Base-by-base conservation (phyloP, 1,140 invertebrate genomes). In the Sycophila sp. region DNA sequence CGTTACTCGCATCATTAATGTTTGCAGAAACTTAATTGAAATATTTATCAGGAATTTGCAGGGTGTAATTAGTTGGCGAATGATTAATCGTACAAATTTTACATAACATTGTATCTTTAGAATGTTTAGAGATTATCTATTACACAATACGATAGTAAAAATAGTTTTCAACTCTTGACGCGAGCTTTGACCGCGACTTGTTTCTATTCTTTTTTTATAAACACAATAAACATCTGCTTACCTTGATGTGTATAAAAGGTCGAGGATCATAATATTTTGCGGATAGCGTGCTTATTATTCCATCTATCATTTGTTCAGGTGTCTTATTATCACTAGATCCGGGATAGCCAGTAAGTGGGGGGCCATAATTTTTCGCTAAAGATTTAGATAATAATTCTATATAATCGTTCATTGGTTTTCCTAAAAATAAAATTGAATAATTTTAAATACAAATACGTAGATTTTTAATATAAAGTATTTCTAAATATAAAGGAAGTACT, bases 241-340 rank as follows among this genome's bases (percentile, higher is more conserved):
- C 84, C 80, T 83, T 85, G 64, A 86, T 80, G 38, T 85, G 85
- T 72, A 85, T 82, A 69, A 85, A 86, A n/a, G 83, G 80, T 63
- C 77, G 80, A 2, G 83, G 78, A 72, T 82, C 78, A 56, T 76
- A 79, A 64, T 79, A 78, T 42, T 80, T 80, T 5, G 79, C 78
- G 4, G 82, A 79, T 71, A 86, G 69, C 11, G 83, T 84, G 51
- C 76, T 83, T 42, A 85, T 81, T 8, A 87, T 77, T 26, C 80
- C 83, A 68, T 87, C 80, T 73, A 87, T 83, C 80, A 85, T 85
- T 75, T 86, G 79, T 40, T 84, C 79, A 5, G 80, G 68, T 19
- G 81, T 85, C 76, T 80, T 80, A 69, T 83, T 83, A 72, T 74
- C 76, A 55, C 74, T 80, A 8, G 79, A 75, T 6, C 80, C 83